Base-by-base conservation (phyloP, 2,797 vertebrate genomes). In the Rhinatrema bivittatum region DNA sequence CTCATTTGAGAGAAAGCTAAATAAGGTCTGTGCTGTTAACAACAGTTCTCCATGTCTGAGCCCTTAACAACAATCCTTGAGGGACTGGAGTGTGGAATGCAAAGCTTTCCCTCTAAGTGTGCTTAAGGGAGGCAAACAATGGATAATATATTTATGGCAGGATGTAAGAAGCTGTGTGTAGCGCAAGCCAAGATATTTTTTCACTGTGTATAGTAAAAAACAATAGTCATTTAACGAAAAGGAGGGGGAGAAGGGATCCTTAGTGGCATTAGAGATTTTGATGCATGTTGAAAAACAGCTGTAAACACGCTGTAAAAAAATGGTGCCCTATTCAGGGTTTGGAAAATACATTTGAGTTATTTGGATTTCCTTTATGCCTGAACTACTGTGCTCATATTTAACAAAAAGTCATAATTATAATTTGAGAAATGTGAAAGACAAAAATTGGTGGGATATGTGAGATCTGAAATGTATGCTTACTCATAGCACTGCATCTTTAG, bases 141-240 rank as follows among this genome's bases (percentile, higher is more conserved):
- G 51, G 63, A 51, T 65, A 74, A 68, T 61, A 65, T 53, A 64
- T 61, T 71, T 67, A 37, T 63, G 37, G 53, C 43, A 62, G 59
- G 43, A 44, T 46, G 57, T 20, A 62, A 68, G 54, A 56, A 50
- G 44, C 39, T 49, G 50, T 24, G 12, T 50, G 39, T 46, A 22
- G 42, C 34, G 39, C 0, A 0, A 30, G 45, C 50, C 50, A 50
- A 56, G 46, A 60, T 39, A 20, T 54, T 71, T 59, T 26, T 50
- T 25, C 5, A 4, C 36, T 61, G 22, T 25, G 25, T 30, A 7
- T 9, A 5, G 12, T 18, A 31, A n/a, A 32, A 20, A 32, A 20
- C n/a, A n/a, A 8, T 29, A 29, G 9, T 29, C 11, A 16, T 16
- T 16, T 29, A 16, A 29, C 17, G n/a, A n/a, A n/a, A n/a, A n/a